Conservation (phyloP, 2,888 invertebrate genomes). For the Hemistola chrysoprasaria region DNA sequence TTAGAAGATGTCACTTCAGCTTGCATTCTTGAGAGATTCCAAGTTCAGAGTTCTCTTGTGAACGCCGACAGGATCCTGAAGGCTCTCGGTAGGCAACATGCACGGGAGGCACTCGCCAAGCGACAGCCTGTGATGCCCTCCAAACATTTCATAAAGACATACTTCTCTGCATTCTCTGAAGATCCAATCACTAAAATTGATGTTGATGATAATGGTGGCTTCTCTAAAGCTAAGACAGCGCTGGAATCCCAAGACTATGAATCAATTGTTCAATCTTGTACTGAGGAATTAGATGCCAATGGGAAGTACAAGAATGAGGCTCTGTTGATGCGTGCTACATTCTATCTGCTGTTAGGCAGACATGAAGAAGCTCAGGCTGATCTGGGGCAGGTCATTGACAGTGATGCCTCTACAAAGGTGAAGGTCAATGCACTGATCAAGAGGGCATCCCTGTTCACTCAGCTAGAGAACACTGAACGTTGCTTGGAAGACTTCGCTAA, state of each 20-base stretch:
- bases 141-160: conserved; percentile 91
- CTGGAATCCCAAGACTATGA: conserved; percentile 88
- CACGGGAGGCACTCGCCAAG: conserved; percentile 87
- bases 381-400: conserved; percentile 86
- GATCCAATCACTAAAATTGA: conserved; percentile 88
- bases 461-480: conserved; percentile 87
- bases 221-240: conserved; percentile 86
- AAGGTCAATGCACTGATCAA: conserved; percentile 94
- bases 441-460: conserved; percentile 92
- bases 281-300: conserved; percentile 87
- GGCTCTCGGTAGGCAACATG: conserved; percentile 88
- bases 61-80: conserved; percentile 95
- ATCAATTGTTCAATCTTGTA: conserved; percentile 89
- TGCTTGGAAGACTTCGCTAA: conserved; percentile 90
- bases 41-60: conserved; percentile 89
- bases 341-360: conserved; percentile 89
- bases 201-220: conserved; percentile 82
- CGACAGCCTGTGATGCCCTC: conserved; percentile 91
- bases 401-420: conserved; percentile 83
- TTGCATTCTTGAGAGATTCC: conserved; percentile 94
- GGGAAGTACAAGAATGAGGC: conserved; percentile 86
- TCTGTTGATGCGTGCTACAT: conserved; percentile 91
- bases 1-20: conserved; percentile 96
- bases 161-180: conserved; percentile 92
- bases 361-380: conserved; percentile 88